phyloP scores from a whole-genome alignment of 2,797 vertebrate genomes.

The Alexandromys oeconomus region DNA sequence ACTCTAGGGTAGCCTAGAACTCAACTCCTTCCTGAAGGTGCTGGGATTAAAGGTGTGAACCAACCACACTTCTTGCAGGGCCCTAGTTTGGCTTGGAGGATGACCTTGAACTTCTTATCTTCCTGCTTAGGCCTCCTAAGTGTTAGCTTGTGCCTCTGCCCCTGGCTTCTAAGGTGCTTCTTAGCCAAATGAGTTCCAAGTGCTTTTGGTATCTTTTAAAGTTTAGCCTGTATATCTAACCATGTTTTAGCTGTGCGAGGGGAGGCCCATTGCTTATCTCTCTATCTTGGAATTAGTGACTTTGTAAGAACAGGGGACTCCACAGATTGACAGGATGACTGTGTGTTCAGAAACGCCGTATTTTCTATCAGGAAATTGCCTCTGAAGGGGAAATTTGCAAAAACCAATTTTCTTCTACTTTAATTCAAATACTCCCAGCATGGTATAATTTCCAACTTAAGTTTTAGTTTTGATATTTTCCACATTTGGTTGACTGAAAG shows the following conservation, averaged over 20 bases:
- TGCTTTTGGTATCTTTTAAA: background rate
- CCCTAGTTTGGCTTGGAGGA: background rate
- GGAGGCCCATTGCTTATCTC: background rate
- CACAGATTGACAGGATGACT: background rate
- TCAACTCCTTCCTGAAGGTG: too few species aligned
- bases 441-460: constrained; percentile 6
- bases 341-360: background rate
- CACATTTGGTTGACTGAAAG: background rate
- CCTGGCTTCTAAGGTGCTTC: background rate
- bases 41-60: background rate
- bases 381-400: background rate
- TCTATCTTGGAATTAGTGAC: background rate
- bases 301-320: background rate
- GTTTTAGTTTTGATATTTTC: background rate
- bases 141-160: background rate
- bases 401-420: background rate
- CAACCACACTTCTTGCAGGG: too few species aligned
- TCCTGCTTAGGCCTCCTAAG: background rate
- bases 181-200: background rate
- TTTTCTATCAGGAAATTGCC: background rate
- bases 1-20: background rate
- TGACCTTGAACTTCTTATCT: background rate
- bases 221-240: background rate
- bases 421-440: background rate
- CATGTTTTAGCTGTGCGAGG: constrained; percentile 1